Conservation (phyloP, 2,888 invertebrate species). For the Euspilapteryx auroguttella region DNA sequence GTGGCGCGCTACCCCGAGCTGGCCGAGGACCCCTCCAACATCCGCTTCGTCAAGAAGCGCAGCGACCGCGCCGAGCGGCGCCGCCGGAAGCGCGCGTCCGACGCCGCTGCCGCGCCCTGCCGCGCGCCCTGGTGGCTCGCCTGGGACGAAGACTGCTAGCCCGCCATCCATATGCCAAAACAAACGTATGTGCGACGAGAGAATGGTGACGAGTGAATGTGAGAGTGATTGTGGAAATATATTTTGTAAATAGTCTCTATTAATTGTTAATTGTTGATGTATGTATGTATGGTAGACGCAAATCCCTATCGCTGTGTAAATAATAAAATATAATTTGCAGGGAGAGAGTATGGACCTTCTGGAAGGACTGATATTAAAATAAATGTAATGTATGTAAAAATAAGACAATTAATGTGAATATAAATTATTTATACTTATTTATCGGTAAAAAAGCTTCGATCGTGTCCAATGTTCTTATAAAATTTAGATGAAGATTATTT, state of each 20-base stretch:
- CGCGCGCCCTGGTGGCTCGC: constrained; percentile 52
- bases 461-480: constrained; percentile 63
- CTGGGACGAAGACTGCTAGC: constrained; percentile 46
- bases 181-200: constrained; percentile 30
- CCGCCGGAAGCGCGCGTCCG: constrained; percentile 67
- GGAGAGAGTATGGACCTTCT: constrained; percentile 59
- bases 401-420: constrained; percentile 61
- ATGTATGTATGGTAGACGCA: constrained; percentile 58
- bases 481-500: constrained; percentile 62
- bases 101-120: constrained; percentile 16
- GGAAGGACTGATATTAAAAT: constrained; percentile 61
- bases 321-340: constrained; percentile 59
- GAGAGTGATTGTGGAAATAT: constrained; percentile 38
- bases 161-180: constrained; percentile 58
- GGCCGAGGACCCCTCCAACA: constrained; percentile 94
- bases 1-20: constrained; percentile 88
- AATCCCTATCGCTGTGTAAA: constrained; percentile 61
- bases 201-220: constrained; percentile 36
- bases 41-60: constrained; percentile 84
- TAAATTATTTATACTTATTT: constrained; percentile 63
- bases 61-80: constrained; percentile 71
- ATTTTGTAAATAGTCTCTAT: constrained; percentile 61
- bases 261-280: constrained; percentile 62
- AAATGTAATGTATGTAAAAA: constrained; percentile 61
- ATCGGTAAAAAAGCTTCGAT: constrained; percentile 61